A percentile compares a stretch with the other conserved stretches of the same genome.
Conservation (phyloP, 2,888 invertebrate genomes). For the Sarcophaga caerulescens region DNA sequence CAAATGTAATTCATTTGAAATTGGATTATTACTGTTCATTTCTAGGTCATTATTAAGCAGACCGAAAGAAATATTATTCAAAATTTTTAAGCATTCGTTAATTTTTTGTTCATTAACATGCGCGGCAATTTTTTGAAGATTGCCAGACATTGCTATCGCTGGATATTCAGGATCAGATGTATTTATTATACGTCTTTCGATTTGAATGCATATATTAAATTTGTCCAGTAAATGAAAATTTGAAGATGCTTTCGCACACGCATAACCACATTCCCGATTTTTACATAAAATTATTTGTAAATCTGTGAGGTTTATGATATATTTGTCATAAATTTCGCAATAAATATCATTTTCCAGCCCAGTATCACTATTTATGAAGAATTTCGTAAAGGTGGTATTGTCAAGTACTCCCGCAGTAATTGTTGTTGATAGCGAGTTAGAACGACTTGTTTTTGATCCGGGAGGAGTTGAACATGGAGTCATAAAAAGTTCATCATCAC, state of each 20-base stretch:
- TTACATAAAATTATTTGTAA: constrained; percentile 93
- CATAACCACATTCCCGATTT: constrained; percentile 93
- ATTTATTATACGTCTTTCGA: constrained; percentile 90
- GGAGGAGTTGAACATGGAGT: constrained; percentile 95
- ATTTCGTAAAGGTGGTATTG: constrained; percentile 83
- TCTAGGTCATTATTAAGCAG: constrained; percentile 44
- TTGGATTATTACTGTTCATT: constrained; percentile 1
- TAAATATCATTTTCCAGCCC: constrained; percentile 85
- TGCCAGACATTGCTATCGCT: constrained; percentile 90
- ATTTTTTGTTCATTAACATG: constrained; percentile 97
- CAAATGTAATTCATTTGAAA: constrained; percentile 13
- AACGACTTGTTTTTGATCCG: constrained; percentile 86
- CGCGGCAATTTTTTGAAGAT: constrained; percentile 91
- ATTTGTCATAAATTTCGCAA: constrained; percentile 89
- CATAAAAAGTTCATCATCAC: constrained; percentile 86
- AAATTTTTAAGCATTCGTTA: constrained; percentile 84
- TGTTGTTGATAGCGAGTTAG: constrained; percentile 77
- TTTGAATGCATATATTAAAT: constrained; percentile 87
- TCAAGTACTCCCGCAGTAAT: constrained; percentile 72
- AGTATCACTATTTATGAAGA: constrained; percentile 83
- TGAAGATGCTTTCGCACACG: constrained; percentile 91
- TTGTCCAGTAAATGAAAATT: constrained; percentile 92
- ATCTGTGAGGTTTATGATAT: constrained; percentile 90
- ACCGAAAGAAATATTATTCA: constrained; percentile 72
- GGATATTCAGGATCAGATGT: constrained; percentile 94